Evolutionary conservation across 2,888 invertebrate genomes (phyloP).

Genomic region (Cerceris rybyensis): DNA sequence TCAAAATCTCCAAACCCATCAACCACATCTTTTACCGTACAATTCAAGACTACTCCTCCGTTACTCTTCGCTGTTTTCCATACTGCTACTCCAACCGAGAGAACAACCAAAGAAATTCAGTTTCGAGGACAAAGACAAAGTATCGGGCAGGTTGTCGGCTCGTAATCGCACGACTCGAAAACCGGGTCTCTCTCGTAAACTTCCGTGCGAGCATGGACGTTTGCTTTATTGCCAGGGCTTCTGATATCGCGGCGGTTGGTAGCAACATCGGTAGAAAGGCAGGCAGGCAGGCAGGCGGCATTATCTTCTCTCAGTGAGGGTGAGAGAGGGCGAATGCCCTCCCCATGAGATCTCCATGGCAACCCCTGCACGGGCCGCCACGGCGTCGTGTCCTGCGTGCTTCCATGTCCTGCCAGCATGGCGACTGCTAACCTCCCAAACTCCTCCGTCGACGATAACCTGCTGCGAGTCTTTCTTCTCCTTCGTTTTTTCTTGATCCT

Average conservation of each 20-base stretch:
- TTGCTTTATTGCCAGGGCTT: constrained; percentile 78
- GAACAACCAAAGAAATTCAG: neutral
- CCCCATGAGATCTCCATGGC: constrained; percentile 80
- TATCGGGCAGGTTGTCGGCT: constrained; percentile 67
- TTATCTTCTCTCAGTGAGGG: constrained; percentile 79
- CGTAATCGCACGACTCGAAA: constrained; percentile 67
- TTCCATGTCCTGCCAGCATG: constrained; percentile 78
- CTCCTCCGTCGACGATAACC: constrained; percentile 69
- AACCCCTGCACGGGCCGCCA: constrained; percentile 79
- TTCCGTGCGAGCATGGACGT: constrained; percentile 64
- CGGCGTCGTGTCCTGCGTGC: constrained; percentile 77
- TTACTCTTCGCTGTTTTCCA: neutral
- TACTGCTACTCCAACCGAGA: neutral
- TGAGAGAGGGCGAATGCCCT: constrained; percentile 79
- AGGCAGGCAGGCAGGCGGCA: constrained; percentile 71
- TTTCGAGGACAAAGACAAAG: constrained; percentile 39
- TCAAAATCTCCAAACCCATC: too few relatives aligned
- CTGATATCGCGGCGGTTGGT: constrained; percentile 77
- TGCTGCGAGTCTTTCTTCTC: constrained; percentile 47
- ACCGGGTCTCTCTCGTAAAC: constrained; percentile 66
- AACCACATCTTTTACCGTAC: too few relatives aligned
- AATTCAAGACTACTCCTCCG: too few relatives aligned
- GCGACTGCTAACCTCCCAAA: constrained; percentile 77
- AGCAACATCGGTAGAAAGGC: constrained; percentile 71
- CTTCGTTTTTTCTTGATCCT: constrained; percentile 21